Base-by-base conservation (phyloP, 2,888 invertebrate genomes). In the Alcis repandata region DNA sequence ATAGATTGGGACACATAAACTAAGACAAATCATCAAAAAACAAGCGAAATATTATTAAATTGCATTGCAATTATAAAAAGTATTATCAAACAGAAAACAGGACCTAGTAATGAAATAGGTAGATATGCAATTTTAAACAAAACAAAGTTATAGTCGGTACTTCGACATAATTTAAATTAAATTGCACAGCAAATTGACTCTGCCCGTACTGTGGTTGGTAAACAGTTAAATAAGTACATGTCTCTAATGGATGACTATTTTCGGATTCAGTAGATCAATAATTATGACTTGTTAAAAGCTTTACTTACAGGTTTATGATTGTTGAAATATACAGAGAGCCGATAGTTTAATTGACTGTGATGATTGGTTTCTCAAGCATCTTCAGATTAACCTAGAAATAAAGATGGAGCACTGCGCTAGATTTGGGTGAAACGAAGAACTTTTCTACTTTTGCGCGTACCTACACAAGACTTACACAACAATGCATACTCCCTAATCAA, bases 271-370 rank as follows among this genome's bases (percentile, higher is more conserved):
- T 22, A 36, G 48, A 63, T 53, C 48, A 54, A 63, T 63, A 59
- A 54, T 63, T 59, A 63, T 58, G 58, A 59, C 59, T 17, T 59
- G 59, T 32, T 63, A 59, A 63, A 63, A 63, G 53, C 43, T 58
- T 62, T 51, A 43, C 51, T 58, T 52, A 63, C 52, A 43, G 38
- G 36, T 63, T 33, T 22, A 27, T 17, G 56, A 45, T 58, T 46
- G 52, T 41, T 27, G 2, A 51, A 4, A 27, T 27, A 27, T 51
- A 52, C 20, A 41, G 52, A 51, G 19, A 15, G 6, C 2, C 15
- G 19, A 32, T 32, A 45, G 40, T n/a, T 22, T 45, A 52, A 58
- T 63, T 20, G 58, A 46, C 13, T 10, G 22, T 32, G 41, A 20
- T 52, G 57, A 57, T 45, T 17, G 57, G 43, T 15, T 32, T 48